phyloP scores from a whole-genome alignment of 2,113 vertebrate genomes.

The Syrmaticus mikado region DNA sequence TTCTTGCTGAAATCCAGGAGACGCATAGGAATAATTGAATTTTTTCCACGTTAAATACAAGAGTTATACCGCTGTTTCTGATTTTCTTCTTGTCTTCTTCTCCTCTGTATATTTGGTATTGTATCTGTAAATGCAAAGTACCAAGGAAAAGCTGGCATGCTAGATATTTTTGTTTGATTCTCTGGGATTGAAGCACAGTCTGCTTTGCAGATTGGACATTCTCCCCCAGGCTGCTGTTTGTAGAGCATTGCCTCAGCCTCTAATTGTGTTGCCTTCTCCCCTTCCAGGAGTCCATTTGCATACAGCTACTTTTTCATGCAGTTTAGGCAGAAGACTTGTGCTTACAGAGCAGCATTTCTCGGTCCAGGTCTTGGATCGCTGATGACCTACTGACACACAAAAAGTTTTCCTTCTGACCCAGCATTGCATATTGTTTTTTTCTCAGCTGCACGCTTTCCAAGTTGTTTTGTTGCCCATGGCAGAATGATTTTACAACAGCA shows the following conservation, averaged over 20 bases:
- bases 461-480: background rate
- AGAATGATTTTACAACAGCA: background rate
- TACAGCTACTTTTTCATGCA: background rate
- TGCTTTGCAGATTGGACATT: background rate
- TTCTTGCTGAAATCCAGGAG: background rate
- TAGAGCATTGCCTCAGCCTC: background rate
- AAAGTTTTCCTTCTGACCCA: constrained; percentile 6
- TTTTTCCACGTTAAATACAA: background rate
- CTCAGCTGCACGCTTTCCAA: background rate
- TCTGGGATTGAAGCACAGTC: background rate
- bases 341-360: background rate
- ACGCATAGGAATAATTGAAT: background rate
- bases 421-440: background rate
- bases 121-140: background rate
- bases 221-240: background rate
- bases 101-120: background rate
- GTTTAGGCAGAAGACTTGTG: background rate
- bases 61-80: background rate
- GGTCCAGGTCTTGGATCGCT: background rate
- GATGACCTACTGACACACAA: background rate
- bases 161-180: background rate
- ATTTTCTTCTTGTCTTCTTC: background rate
- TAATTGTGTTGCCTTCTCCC: background rate
- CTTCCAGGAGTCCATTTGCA: background rate
- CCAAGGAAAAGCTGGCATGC: constrained; percentile 20